Evolutionary conservation across 2,888 invertebrate genomes (phyloP), one percentile per base, ranked within the genome.

Genomic region (Trisateles emortualis): DNA sequence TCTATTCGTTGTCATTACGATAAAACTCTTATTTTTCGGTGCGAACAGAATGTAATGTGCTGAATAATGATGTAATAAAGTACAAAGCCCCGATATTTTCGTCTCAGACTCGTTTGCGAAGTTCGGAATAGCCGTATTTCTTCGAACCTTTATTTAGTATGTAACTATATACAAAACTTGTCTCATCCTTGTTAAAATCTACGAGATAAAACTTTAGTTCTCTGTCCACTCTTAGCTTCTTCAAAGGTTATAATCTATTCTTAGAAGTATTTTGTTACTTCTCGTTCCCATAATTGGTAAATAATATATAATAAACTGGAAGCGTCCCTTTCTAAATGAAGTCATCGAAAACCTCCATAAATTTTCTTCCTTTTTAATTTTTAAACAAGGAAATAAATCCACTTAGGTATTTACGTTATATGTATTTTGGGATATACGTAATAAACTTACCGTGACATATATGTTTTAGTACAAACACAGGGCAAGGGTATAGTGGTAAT

Each of bases 21-120:
- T 11, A 13, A n/a, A n/a, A 39, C n/a, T 39, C 22, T 39, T 39
- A 39, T 52, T 29, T 52, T 41, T 24, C 32, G n/a, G 14, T 13
- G 8, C 24, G 35, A 11, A 33, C 24, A 33, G 33, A 39, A 14
- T 45, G 11, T 39, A 33, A 44, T 39, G 19, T 39, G 39, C 39
- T 39, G 22, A 39, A 39, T 39, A 39, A 30, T 30, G 38, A 46
- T 19, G 30, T 30, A 46, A 49, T 61, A 57, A 57, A 56, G 43
- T 50, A 59, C 45, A 46, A 60, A 52, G 59, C 38, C 43, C 16
- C 33, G 44, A 39, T 61, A 58, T 62, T 61, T 56, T 58, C 38
- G 45, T 51, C 51, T 14, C 36, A 33, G 38, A 39, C 53, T 45
- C 35, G 44, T 59, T 43, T 39, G 22, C 39, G 44, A 26, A 22